Percentiles rank a stretch among this genome's conserved stretches.
Evolutionary conservation across 2,888 invertebrate species (phyloP).

Genomic region (Acheta domesticus): DNA sequence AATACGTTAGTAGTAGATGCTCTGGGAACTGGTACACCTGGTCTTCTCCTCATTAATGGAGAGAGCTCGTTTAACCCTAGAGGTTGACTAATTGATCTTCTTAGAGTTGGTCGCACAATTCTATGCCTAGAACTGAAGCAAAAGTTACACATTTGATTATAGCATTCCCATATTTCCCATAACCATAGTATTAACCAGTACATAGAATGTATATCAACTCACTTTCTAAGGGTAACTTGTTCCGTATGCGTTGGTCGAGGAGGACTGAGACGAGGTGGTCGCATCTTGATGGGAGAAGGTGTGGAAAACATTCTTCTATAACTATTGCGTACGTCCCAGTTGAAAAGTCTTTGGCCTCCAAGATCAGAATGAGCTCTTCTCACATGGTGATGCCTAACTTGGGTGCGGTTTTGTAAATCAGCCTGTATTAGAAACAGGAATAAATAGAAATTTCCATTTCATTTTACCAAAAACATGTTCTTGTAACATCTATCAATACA

Average conservation of each 20-base stretch:
- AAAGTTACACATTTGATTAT: constrained; percentile 23
- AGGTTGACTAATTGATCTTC: constrained; percentile 68
- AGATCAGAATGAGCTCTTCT: constrained; percentile 57
- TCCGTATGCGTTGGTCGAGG: constrained; percentile 33
- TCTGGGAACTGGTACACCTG: constrained; percentile 37
- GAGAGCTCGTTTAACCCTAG: constrained; percentile 59
- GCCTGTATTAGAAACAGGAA: constrained; percentile 46
- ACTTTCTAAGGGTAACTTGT: constrained; percentile 25
- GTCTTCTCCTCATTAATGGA: constrained; percentile 55
- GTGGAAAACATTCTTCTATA: constrained; percentile 53
- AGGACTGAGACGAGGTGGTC: constrained; percentile 50
- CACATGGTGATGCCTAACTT: constrained; percentile 49
- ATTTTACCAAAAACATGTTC: no score
- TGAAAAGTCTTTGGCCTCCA: constrained; percentile 55
- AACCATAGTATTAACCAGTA: no score
- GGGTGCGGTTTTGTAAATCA: constrained; percentile 51
- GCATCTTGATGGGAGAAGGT: constrained; percentile 50
- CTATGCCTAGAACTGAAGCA: constrained; percentile 29
- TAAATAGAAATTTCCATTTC: neutral
- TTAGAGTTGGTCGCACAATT: constrained; percentile 42
- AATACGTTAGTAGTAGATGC: constrained; percentile 43
- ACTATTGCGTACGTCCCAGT: constrained; percentile 52
- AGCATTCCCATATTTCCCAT: constrained; percentile 26
- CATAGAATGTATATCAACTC: neutral
- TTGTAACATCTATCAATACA: no score